These are phyloP conservation scores for Hemiscyllium ocellatum DNA, from an alignment of 2,113 vertebrate species.

Conservation along the genomic window DNA sequence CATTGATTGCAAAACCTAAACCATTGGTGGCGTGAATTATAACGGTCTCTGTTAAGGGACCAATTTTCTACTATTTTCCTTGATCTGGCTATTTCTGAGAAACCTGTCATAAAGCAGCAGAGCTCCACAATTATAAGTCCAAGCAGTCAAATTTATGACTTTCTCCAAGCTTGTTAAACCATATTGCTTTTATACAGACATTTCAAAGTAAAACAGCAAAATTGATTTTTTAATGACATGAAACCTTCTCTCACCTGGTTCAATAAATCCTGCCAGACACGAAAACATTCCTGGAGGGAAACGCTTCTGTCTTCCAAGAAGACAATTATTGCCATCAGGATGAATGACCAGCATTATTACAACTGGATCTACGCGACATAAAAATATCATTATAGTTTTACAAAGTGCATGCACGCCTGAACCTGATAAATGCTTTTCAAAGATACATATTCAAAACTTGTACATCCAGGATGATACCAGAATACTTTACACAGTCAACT, in stretches of 20 bases:
- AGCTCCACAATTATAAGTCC: background rate
- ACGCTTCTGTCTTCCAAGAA: slow-evolving; percentile 82
- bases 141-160: slow-evolving; percentile 10
- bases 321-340: slow-evolving; percentile 81
- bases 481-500: background rate
- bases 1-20: background rate
- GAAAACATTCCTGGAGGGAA: slow-evolving; percentile 82
- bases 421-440: background rate
- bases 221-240: slow-evolving; percentile 26
- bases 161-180: background rate
- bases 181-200: slow-evolving; percentile 27
- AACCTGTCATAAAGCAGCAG: background rate
- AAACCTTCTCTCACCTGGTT: slow-evolving; percentile 67
- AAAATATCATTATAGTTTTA: background rate
- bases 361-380: slow-evolving; percentile 70
- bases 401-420: background rate
- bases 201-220: slow-evolving; percentile 21
- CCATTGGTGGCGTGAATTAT: background rate
- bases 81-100: background rate
- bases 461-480: slow-evolving; percentile 17
- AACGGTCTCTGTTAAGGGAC: background rate
- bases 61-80: background rate
- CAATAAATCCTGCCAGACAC: slow-evolving; percentile 89
- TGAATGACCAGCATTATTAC: slow-evolving; percentile 96
- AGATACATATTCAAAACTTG: background rate